These are phyloP conservation scores for Puffinus mauretanicus DNA, from an alignment of 2,113 vertebrate species.

Conservation along the genomic window DNA sequence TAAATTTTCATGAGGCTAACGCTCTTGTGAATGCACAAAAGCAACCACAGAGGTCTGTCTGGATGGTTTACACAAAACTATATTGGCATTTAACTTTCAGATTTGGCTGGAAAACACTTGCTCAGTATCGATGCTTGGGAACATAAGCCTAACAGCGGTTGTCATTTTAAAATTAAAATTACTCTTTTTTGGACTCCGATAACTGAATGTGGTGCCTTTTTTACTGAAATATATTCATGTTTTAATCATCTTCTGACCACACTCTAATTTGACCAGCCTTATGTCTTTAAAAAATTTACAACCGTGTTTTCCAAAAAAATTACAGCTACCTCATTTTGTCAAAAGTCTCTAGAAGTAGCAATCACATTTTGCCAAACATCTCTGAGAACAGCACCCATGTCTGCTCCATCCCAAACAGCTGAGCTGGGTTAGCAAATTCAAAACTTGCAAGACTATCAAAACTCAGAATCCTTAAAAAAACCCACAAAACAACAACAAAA, in stretches of 20 bases:
- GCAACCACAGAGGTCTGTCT: not conserved
- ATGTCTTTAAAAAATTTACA: not conserved
- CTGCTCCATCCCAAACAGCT: not conserved
- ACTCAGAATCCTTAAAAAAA: not conserved
- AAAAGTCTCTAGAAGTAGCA: not conserved
- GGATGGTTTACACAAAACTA: not conserved
- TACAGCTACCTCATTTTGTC: not conserved
- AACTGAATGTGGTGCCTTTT: not conserved
- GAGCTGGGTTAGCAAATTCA: not conserved
- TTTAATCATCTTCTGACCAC: not conserved
- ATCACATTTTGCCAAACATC: not conserved
- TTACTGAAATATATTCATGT: not conserved
- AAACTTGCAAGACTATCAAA: not conserved
- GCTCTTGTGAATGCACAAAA: not conserved
- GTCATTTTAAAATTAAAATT: not conserved
- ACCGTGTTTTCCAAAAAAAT: rapidly evolving
- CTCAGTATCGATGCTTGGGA: not conserved
- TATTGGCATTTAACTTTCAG: not conserved
- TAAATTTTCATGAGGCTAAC: slow-evolving; percentile 39
- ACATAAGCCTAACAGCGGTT: not conserved
- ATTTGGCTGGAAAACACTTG: not conserved
- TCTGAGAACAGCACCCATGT: rapidly evolving
- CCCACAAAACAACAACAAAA: not conserved
- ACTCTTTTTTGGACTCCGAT: not conserved
- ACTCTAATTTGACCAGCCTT: not conserved